A percentile compares a stretch with the other conserved stretches of the same genome.
These are phyloP conservation scores for Sterna hirundo DNA, from an alignment of 2,113 vertebrate genomes.

Conservation along the genomic window DNA sequence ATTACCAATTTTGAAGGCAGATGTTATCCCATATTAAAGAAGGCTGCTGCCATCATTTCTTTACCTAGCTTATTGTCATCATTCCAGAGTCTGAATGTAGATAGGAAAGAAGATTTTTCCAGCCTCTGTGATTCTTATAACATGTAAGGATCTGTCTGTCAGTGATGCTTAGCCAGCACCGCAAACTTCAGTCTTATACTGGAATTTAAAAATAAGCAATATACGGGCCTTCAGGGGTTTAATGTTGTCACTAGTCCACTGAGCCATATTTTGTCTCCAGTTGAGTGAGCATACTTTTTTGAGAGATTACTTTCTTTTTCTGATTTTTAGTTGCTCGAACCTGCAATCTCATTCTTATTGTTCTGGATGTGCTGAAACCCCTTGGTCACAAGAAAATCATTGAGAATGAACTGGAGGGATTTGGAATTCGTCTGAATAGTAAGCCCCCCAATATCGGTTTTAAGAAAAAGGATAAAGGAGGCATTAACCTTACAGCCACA, in stretches of 20 bases:
- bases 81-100: neutral
- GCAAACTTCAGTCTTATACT: neutral
- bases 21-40: neutral
- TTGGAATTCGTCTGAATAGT: conserved; percentile 97
- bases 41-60: neutral
- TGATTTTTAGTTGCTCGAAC: conserved; percentile 89
- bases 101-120: neutral
- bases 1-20: neutral
- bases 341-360: conserved; percentile 97
- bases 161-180: neutral
- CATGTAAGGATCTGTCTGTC: neutral
- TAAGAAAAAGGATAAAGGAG: conserved; percentile 99
- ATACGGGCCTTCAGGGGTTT: neutral
- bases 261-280: neutral
- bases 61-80: neutral
- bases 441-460: conserved; percentile 96
- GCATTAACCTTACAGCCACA: conserved; percentile 97
- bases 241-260: neutral
- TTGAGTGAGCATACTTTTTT: neutral
- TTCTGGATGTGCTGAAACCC: conserved; percentile 96
- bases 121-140: neutral
- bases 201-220: neutral
- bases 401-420: conserved; percentile 96
- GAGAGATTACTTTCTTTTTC: neutral
- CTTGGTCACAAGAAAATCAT: conserved; percentile 97